These are phyloP conservation scores for Tetheella fluctuosa DNA, from an alignment of 2,888 invertebrate species.

Conservation along the genomic window DNA sequence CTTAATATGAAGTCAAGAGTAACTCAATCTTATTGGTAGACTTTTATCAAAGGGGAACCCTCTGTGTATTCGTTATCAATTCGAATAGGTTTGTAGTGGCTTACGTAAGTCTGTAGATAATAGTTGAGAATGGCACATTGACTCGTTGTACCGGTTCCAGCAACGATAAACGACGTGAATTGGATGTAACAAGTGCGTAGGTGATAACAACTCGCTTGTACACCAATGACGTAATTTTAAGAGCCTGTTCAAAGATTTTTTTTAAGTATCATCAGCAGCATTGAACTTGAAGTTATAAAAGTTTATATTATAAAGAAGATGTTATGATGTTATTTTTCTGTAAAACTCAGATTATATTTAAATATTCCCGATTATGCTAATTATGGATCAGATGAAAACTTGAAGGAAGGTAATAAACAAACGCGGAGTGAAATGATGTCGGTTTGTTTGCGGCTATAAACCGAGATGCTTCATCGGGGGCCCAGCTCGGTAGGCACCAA, in stretches of 20 bases:
- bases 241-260: conserved; percentile 9
- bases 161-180: conserved; percentile 47
- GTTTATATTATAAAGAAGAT: too few species aligned
- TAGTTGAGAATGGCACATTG: conserved; percentile 33
- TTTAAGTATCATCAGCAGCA: neutral
- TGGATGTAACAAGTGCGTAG: conserved; percentile 65
- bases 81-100: conserved; percentile 16
- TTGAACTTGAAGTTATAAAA: too few species aligned
- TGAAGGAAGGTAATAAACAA: conserved; percentile 70
- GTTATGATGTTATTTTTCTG: neutral
- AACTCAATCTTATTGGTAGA: neutral
- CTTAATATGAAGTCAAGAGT: neutral
- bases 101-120: conserved; percentile 30
- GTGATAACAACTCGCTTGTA: conserved; percentile 43
- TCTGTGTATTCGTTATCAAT: conserved; percentile 11
- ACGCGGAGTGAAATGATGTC: conserved; percentile 68
- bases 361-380: conserved; percentile 61
- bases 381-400: conserved; percentile 61
- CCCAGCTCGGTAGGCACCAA: conserved; percentile 57
- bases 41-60: conserved; percentile 8
- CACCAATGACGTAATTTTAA: conserved; percentile 39
- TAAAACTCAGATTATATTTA: conserved; percentile 4
- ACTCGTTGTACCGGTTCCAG: conserved; percentile 32
- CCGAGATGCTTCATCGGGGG: conserved; percentile 59
- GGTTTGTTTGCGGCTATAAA: conserved; percentile 81